Conservation (phyloP, 1,140 invertebrate species). For the Sweltsa coloradensis region DNA sequence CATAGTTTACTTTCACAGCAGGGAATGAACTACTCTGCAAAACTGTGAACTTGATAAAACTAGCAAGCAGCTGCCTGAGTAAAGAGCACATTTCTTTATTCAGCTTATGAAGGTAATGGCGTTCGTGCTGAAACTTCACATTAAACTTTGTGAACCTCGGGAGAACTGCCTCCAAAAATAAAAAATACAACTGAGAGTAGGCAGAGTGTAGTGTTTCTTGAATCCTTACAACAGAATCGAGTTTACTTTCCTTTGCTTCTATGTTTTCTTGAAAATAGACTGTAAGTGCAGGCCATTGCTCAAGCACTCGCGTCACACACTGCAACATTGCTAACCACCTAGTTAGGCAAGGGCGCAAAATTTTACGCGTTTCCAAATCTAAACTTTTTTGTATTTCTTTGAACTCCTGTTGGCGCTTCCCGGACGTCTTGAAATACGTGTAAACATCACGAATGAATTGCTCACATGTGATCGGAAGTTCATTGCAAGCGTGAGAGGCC, state of each 20-base stretch:
- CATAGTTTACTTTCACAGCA: background rate
- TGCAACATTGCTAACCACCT: slow-evolving; percentile 5
- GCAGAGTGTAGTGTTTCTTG: background rate
- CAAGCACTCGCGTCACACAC: background rate
- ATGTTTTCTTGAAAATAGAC: background rate
- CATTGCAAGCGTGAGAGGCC: slow-evolving; percentile 11
- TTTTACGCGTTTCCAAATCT: slow-evolving; percentile 3
- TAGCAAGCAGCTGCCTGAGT: background rate
- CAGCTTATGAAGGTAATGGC: slow-evolving; percentile 1
- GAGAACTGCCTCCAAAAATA: background rate
- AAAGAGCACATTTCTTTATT: background rate
- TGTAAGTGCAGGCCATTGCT: slow-evolving; percentile 4
- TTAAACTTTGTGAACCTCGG: background rate
- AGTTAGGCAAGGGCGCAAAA: background rate
- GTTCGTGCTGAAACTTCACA: background rate
- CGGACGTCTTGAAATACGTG: slow-evolving; percentile 3
- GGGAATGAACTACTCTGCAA: background rate
- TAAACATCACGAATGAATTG: slow-evolving; percentile 1
- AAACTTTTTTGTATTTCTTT: background rate
- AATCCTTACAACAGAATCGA: background rate
- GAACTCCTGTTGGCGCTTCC: slow-evolving; percentile 2
- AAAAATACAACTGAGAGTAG: slow-evolving; percentile 1
- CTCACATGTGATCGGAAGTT: background rate
- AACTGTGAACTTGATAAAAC: slow-evolving; percentile 1
- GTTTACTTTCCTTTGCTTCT: background rate